These are phyloP conservation scores for Zoanthus sansibaricus DNA, from an alignment of 92 coral and sea anemone species.

Conservation along the genomic window DNA sequence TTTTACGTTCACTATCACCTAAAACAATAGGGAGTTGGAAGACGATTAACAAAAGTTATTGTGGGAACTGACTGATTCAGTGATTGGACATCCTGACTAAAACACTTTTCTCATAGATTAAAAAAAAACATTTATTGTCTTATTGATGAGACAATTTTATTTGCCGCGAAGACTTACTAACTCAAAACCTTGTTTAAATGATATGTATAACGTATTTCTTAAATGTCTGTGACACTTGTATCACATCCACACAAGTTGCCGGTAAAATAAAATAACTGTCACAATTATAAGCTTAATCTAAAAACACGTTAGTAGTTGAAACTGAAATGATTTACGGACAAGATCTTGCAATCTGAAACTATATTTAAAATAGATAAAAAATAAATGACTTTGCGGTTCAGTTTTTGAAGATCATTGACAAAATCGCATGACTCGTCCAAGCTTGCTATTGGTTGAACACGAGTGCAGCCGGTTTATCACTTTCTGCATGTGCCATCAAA, in stretches of 20 bases:
- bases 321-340: constrained; percentile 21
- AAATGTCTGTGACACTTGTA: neutral
- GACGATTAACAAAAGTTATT: neutral
- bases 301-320: constrained; percentile 30
- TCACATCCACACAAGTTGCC: neutral
- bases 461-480: constrained; percentile 28
- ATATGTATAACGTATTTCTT: neutral
- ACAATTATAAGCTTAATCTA: neutral
- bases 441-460: constrained; percentile 18
- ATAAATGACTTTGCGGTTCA: constrained; percentile 40
- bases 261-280: neutral
- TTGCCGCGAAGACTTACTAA: neutral
- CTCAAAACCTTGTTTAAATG: neutral
- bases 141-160: neutral
- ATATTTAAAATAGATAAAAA: constrained; percentile 44
- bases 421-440: constrained; percentile 24
- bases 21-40: constrained; percentile 12
- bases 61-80: neutral
- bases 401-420: constrained; percentile 40
- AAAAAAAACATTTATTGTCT: neutral
- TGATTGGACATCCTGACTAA: neutral
- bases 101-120: neutral
- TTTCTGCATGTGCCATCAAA: constrained; percentile 23
- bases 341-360: constrained; percentile 27
- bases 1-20: constrained; percentile 14